Evolutionary conservation across 2,888 invertebrate genomes (phyloP), one percentile per base, ranked within the genome.

Genomic region (Drosophila borealis): DNA sequence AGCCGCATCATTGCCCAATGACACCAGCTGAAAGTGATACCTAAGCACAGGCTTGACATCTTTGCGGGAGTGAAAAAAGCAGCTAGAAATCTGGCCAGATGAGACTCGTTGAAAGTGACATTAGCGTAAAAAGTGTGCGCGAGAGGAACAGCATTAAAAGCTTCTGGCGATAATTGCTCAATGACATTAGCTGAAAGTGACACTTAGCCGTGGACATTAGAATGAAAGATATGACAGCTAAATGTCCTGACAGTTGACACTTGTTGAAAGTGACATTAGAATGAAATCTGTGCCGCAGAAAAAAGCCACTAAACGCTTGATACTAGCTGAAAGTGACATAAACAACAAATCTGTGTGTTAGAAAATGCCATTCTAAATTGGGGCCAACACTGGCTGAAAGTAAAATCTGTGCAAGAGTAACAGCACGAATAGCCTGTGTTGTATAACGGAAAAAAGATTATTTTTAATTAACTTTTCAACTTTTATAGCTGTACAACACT

Each of bases 141-240:
- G 14, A 39, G 25, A 14, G 21, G 21, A 14, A 29, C 33, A 21
- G 17, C n/a, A 13, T 42, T 44, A 36, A 44, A 19, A 49, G 64
- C 44, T n/a, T 9, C 25, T 5, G 19, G 42, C 54, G 39, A 51
- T 50, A 44, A 63, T 39, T 55, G 49, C 66, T 45, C 50, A 61
- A 66, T 67, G 78, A 76, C 70, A 61, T 39, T 21, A 37, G 29
- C 71, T 57, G 59, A 51, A 63, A 75, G 49, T 65, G 60, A 74
- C 39, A 74, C 45, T 39, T 62, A 56, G 29, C 29, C 2, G 29
- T 8, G 8, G 8, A 8, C 29, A 29, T 29, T 29, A 57, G 42
- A 25, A 66, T 41, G 41, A 51, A 51, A 21, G 14, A 37, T 19
- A 11, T 14, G 44, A 25, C 46, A 11, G 46, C 14, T 14, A 25